Base-by-base conservation (phyloP, 2,113 vertebrate genomes). In the Rhinogobius similis region DNA sequence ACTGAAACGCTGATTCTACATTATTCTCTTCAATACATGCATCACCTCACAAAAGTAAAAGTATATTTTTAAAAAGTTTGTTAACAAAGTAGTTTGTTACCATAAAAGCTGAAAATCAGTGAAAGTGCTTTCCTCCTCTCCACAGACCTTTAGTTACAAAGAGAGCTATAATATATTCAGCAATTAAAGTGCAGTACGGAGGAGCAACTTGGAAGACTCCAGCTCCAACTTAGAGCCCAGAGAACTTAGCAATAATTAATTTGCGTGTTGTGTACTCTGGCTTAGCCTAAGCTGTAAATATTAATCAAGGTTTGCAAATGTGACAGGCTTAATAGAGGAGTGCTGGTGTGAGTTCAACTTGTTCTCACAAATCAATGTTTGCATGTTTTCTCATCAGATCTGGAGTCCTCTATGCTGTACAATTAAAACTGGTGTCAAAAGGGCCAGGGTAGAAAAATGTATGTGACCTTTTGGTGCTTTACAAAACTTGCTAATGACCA, bases 231-330 rank as follows among this genome's bases (percentile, higher is more conserved):
- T 82, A 76, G 69, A 82, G 87, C 88, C 78, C 44, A 26, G 27
- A 91, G 90, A 90, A 89, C 65, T 90, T 83, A 73, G 79, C 68
- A 77, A 77, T 91, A 91, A 93, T 92, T 87, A 90, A 92, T 91
- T 83, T 87, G 74, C 78, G 67, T 83, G 80, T 87, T 92, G 84
- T 88, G 78, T 89, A 76, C 76, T 80, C 82, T 72, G 46, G 80
- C 80, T 75, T 77, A 78, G 88, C 84, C 78, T 74, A 79, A 81
- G 83, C 82, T 87, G 88, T 90, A 89, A 91, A 93, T 90, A 91
- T 91, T 90, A 89, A 90, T 90, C 81, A 82, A 83, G 83, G 82
- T 78, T 90, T 81, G 76, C 82, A 85, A 87, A 78, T 82, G 82
- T 85, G 82, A 83, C 80, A 84, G 50, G 81, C 79, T 79, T 86